phyloP scores from a whole-genome alignment of 2,113 vertebrate genomes.

The Aix galericulata region DNA sequence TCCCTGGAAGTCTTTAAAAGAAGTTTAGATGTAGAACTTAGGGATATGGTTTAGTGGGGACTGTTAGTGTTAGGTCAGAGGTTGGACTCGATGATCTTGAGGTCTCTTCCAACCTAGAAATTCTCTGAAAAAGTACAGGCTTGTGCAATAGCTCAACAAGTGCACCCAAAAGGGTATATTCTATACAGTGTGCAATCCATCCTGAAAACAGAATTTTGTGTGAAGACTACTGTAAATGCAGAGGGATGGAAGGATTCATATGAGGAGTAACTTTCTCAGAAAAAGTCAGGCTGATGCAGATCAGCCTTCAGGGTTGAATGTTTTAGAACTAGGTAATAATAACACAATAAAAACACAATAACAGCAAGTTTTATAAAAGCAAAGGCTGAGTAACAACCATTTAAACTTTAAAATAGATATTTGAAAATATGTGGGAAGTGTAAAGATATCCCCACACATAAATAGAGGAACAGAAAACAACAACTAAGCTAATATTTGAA shows the following conservation, averaged over 20 bases:
- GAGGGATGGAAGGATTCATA: neutral
- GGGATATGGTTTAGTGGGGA: too few relatives aligned
- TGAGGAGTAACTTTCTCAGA: neutral
- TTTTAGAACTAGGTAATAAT: neutral
- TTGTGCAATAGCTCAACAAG: neutral
- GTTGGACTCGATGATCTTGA: too few relatives aligned
- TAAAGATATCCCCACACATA: neutral
- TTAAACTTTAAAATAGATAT: neutral
- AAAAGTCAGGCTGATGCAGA: neutral
- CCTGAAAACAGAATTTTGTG: neutral
- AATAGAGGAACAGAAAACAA: neutral
- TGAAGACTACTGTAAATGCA: neutral
- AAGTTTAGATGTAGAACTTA: too few relatives aligned
- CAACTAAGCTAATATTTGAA: neutral
- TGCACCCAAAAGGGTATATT: neutral
- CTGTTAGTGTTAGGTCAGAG: too few relatives aligned
- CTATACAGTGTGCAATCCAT: neutral
- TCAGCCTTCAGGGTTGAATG: neutral
- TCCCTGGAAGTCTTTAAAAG: too few relatives aligned
- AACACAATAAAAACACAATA: neutral
- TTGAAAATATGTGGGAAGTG: neutral
- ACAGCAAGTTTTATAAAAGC: neutral
- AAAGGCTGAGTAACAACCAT: neutral
- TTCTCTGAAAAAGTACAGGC: neutral
- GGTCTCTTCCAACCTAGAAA: too few relatives aligned